phyloP scores from a whole-genome alignment of 2,797 vertebrate genomes.

The Bovichtus variegatus region DNA sequence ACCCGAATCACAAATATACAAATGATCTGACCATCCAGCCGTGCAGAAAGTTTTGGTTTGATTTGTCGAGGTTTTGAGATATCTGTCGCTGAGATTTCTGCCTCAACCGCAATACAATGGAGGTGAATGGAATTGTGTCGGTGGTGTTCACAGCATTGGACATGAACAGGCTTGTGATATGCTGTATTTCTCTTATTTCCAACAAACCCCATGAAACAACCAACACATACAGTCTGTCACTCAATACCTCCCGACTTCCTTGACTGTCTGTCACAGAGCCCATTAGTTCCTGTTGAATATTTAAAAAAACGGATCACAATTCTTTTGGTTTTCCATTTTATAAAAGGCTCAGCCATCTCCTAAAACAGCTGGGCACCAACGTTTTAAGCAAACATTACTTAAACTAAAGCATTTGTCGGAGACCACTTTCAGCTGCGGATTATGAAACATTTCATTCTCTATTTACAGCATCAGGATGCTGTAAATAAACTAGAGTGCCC shows the following conservation, averaged over 20 bases:
- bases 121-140: too few relatives aligned
- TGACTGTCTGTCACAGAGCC: not conserved
- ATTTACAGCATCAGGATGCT: too few relatives aligned
- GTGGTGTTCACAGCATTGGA: not conserved
- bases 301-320: not conserved
- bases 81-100: not conserved
- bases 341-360: not conserved
- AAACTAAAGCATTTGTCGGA: not conserved
- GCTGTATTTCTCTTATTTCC: not conserved
- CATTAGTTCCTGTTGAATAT: too few relatives aligned
- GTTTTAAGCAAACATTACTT: not conserved
- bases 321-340: conserved; percentile 5
- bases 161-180: not conserved
- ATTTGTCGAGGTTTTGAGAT: conserved; percentile 1
- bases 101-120: not conserved
- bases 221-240: not conserved
- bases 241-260: not conserved
- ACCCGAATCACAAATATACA: too few relatives aligned
- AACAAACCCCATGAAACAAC: not conserved
- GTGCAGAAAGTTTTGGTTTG: not conserved
- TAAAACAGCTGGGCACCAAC: not conserved
- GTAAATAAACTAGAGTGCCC: not conserved
- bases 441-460: too few relatives aligned
- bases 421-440: too few relatives aligned
- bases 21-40: too few relatives aligned